These are phyloP conservation scores for Oreochromis spilurus DNA, from an alignment of 2,113 vertebrate genomes.

Conservation along the genomic window DNA sequence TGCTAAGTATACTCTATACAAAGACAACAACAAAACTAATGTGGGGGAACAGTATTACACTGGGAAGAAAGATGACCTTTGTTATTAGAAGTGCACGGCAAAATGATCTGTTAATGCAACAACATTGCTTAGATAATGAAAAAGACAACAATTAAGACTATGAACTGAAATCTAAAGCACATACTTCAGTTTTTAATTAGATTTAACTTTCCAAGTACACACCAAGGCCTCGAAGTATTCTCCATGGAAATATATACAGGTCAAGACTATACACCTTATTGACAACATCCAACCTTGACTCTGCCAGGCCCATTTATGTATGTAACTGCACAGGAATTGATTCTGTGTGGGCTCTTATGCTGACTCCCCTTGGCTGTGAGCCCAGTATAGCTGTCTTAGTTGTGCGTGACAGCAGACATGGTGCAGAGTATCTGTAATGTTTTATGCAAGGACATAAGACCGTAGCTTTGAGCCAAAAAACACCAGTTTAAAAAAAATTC, in stretches of 20 bases:
- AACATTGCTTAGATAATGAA: not conserved
- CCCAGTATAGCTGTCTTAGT: constrained; percentile 16
- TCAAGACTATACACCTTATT: not conserved
- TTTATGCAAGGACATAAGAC: constrained; percentile 44
- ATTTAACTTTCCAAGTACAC: not conserved
- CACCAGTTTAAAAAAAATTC: not conserved
- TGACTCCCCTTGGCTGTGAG: constrained; percentile 31
- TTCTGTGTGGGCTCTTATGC: constrained; percentile 30
- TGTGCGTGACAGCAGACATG: constrained; percentile 28
- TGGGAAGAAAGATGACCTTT: not conserved
- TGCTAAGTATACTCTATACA: not conserved
- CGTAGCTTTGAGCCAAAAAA: constrained; percentile 36
- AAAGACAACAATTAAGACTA: not conserved
- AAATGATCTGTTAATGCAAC: not conserved
- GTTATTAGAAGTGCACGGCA: not conserved
- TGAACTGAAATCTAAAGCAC: not conserved
- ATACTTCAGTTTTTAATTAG: not conserved
- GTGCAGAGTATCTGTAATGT: constrained; percentile 33
- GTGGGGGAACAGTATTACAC: not conserved
- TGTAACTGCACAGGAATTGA: constrained; percentile 38
- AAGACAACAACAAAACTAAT: not conserved
- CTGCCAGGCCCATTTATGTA: constrained; percentile 10
- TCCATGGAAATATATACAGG: not conserved
- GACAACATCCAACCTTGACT: constrained; percentile 40
- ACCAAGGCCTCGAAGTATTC: not conserved